These are phyloP conservation scores for Venusia cambrica DNA, from an alignment of 2,888 invertebrate species.

Conservation along the genomic window DNA sequence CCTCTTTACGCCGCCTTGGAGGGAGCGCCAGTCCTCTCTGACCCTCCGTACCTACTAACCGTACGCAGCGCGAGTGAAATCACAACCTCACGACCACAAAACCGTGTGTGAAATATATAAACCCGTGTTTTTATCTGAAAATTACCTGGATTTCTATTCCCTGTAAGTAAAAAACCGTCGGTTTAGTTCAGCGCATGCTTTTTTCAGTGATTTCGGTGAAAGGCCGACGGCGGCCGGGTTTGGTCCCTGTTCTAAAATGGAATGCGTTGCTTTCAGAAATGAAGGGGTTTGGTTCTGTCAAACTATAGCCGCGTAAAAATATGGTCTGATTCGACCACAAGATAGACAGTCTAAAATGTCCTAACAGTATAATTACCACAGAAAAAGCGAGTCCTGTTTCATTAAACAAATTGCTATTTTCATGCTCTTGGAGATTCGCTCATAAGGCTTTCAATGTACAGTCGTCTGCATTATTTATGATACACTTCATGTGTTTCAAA, in stretches of 20 bases:
- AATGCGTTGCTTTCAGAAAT: slow-evolving; percentile 11
- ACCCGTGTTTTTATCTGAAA: slow-evolving; percentile 63
- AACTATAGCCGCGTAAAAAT: too few relatives aligned
- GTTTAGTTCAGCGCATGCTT: slow-evolving; percentile 23
- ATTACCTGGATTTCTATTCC: slow-evolving; percentile 58
- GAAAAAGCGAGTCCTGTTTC: too few relatives aligned
- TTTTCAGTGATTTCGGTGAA: slow-evolving; percentile 39
- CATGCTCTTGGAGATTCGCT: too few relatives aligned
- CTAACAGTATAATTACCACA: too few relatives aligned
- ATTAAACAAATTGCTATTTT: too few relatives aligned
- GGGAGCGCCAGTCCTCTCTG: slow-evolving; percentile 64
- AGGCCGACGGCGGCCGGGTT: slow-evolving; percentile 18
- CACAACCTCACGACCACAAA: too few relatives aligned
- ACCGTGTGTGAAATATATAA: slow-evolving; percentile 35
- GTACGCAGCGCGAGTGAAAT: slow-evolving; percentile 45
- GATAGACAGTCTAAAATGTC: too few relatives aligned
- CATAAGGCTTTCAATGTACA: too few relatives aligned
- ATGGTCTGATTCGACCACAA: too few relatives aligned
- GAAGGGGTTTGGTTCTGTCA: too few relatives aligned
- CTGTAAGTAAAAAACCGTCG: slow-evolving; percentile 49
- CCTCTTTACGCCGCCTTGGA: slow-evolving; percentile 50
- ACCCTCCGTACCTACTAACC: slow-evolving; percentile 40
- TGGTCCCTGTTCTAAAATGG: slow-evolving; percentile 29
- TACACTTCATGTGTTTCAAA: too few relatives aligned
- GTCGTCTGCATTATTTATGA: too few relatives aligned